These are phyloP conservation scores for Ceratosolen fusciceps DNA, from an alignment of 1,140 invertebrate species.

Conservation along the genomic window DNA sequence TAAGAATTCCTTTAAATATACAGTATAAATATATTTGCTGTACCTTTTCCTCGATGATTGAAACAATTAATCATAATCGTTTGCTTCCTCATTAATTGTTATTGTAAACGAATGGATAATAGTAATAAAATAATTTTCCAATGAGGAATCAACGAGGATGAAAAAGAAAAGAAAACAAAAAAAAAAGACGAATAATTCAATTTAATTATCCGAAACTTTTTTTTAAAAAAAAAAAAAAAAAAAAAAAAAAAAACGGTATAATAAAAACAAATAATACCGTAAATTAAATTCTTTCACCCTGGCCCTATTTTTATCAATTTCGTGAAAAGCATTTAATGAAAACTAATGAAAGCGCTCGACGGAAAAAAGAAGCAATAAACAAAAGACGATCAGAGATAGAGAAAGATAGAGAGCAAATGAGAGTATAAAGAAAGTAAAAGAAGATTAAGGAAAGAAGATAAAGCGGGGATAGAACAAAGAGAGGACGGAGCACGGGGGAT, in stretches of 20 bases:
- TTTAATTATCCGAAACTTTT: neutral
- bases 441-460: neutral
- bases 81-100: too few species aligned
- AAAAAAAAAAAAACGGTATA: conserved; percentile 11
- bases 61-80: too few species aligned
- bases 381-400: neutral
- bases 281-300: conserved; percentile 26
- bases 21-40: too few species aligned
- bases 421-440: conserved; percentile 10
- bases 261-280: conserved; percentile 11
- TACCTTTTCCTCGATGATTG: too few species aligned
- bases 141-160: too few species aligned
- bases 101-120: too few species aligned
- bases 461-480: conserved; percentile 32
- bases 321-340: conserved; percentile 34
- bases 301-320: conserved; percentile 34
- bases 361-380: neutral
- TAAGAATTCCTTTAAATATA: too few species aligned
- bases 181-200: conserved; percentile 1
- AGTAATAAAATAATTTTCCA: too few species aligned
- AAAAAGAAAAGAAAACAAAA: too few species aligned
- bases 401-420: neutral
- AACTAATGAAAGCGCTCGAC: conserved; percentile 1
- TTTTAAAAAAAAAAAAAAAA: too few species aligned
- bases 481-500: neutral